Conservation (phyloP, 1,140 invertebrate genomes). For the Aphelenchoides avenae region DNA sequence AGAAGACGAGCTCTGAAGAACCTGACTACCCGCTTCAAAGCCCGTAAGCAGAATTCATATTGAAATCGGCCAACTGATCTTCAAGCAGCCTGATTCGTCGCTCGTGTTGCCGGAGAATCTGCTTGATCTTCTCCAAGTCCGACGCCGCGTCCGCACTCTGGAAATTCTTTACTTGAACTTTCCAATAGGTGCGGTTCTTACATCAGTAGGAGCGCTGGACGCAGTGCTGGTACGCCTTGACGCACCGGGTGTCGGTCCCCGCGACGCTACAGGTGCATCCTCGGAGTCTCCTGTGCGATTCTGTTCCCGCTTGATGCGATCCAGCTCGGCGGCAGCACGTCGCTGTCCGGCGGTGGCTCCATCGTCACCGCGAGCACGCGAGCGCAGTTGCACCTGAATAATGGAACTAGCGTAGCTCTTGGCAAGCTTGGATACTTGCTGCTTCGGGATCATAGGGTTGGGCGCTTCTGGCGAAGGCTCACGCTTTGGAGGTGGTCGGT, state of each 20-base stretch:
- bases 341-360: conserved; percentile 46
- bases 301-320: conserved; percentile 52
- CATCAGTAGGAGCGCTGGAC: too few relatives aligned
- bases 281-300: conserved; percentile 27
- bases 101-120: conserved; percentile 87
- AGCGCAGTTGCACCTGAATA: conserved; percentile 23
- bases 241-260: too few relatives aligned
- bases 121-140: too few relatives aligned
- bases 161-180: too few relatives aligned
- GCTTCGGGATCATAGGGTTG: conserved; percentile 56
- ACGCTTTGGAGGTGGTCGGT: conserved; percentile 12
- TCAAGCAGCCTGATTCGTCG: conserved; percentile 75
- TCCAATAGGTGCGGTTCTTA: too few relatives aligned
- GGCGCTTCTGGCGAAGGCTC: conserved; percentile 36
- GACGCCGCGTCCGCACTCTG: too few relatives aligned
- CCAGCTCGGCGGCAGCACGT: conserved; percentile 55
- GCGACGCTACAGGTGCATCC: conserved; percentile 9
- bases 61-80: conserved; percentile 60
- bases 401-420: not conserved
- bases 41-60: conserved; percentile 33
- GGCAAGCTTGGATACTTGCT: conserved; percentile 19
- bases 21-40: too few relatives aligned
- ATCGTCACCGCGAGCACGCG: conserved; percentile 10
- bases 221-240: too few relatives aligned
- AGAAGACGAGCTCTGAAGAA: too few relatives aligned